Conservation (phyloP, 2,113 vertebrate genomes). For the Pelvicachromis taeniatus region DNA sequence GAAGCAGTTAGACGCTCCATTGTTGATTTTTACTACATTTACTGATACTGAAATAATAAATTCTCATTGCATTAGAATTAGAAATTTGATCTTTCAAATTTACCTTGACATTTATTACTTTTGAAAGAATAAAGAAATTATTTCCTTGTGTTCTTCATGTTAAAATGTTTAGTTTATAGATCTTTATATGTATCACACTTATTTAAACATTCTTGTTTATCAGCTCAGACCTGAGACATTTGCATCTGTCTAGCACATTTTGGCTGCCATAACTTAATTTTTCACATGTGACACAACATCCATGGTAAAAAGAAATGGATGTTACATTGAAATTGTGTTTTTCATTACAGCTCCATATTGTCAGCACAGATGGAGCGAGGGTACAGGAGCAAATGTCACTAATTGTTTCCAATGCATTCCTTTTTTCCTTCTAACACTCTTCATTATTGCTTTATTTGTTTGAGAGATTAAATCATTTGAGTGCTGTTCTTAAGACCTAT, state of each 20-base stretch:
- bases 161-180: neutral
- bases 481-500: conserved; percentile 4
- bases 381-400: conserved; percentile 53
- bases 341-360: conserved; percentile 39
- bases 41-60: neutral
- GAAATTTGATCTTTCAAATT: neutral
- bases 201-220: neutral
- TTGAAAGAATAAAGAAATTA: neutral
- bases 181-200: neutral
- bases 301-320: conserved; percentile 41
- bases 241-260: conserved; percentile 7
- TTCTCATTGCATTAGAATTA: neutral
- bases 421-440: conserved; percentile 20
- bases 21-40: neutral
- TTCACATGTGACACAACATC: neutral
- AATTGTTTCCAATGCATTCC: conserved; percentile 41
- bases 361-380: conserved; percentile 16
- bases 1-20: neutral
- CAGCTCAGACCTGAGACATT: neutral
- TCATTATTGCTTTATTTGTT: conserved; percentile 54
- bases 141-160: neutral
- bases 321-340: conserved; percentile 63
- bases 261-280: conserved; percentile 2
- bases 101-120: neutral
- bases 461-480: conserved; percentile 35